Evolutionary conservation across 2,113 vertebrate species (phyloP), one percentile per base, ranked within the genome.

Genomic region (Sialia sialis): DNA sequence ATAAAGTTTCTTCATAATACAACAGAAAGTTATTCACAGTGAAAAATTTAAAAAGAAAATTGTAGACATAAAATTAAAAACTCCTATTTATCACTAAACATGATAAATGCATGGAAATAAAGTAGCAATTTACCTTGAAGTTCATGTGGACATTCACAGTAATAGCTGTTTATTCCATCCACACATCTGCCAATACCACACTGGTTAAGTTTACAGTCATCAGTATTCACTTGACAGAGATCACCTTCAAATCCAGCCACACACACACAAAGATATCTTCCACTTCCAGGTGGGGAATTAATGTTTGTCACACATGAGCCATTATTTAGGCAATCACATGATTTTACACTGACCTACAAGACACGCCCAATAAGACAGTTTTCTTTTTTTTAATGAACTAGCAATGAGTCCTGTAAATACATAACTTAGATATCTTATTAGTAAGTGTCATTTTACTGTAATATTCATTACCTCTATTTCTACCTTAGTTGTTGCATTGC

Each of bases 241-340:
- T 72, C 84, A 36, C 99, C 99, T 78, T 94, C 97, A 88, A 98
- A 98, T 48, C 99, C 98, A 58, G 94, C 91, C 9, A 89, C 94
- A 87, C 99, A 99, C 64, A 96, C 83, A 83, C 99, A 99, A 30
- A 97, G 72, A 48, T 98, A 98, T 56, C 95, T 97, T 30, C 98
- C 98, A 56, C 96, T 98, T 91, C 98, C 98, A 36, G 96, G 93
- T 20, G 98, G 97, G 72, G 97, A 97, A 85, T 97, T 97, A 63
- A 92, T 20, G 60, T 97, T 92, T 84, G 98, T 96, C 38, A 98
- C 97, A 96, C 99, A 99, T 5, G 98, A 97, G 43, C 98, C 98
- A 63, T 97, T 98, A 13, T 99, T 98, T 69, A 98, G 94, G 95
- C 99, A 99, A 32, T 97, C 98, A 81, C 99, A 99, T 3, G 98